Evolutionary conservation across 2,113 vertebrate genomes (phyloP).

Genomic region (Clarias batrachus): DNA sequence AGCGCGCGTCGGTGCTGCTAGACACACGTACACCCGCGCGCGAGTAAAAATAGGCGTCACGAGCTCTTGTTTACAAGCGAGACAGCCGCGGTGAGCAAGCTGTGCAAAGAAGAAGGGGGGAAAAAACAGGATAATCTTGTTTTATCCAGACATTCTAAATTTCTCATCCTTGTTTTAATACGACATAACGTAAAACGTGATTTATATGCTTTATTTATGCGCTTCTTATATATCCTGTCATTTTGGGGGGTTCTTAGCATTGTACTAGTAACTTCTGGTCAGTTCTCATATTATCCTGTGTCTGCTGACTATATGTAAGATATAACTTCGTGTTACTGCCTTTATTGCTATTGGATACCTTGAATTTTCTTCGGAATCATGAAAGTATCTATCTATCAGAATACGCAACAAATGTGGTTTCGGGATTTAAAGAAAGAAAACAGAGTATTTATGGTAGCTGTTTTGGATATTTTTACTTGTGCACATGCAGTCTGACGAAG

Average conservation of each 20-base stretch:
- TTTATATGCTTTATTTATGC: background rate
- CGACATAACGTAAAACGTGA: background rate
- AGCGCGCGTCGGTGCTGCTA: background rate
- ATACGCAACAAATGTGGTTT: background rate
- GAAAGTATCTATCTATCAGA: background rate
- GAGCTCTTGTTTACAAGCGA: constrained; percentile 50
- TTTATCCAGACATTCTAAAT: background rate
- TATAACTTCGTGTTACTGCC: too few species aligned
- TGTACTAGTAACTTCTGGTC: too few species aligned
- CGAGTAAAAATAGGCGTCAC: constrained; percentile 45
- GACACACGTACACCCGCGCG: background rate
- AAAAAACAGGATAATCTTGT: background rate
- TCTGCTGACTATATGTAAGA: too few species aligned
- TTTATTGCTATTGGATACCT: too few species aligned
- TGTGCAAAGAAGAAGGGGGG: too few species aligned
- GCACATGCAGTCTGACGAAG: constrained; percentile 28
- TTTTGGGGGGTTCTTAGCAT: too few species aligned
- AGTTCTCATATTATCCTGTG: too few species aligned
- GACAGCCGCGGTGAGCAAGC: background rate
- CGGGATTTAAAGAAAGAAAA: background rate
- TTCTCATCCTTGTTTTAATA: background rate
- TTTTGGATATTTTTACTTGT: constrained; percentile 4
- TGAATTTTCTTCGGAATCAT: too few species aligned
- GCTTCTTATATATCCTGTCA: too few species aligned
- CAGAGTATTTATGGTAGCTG: background rate